Base-by-base conservation (phyloP, 2,888 invertebrate genomes). In the Campoplex nolae region DNA sequence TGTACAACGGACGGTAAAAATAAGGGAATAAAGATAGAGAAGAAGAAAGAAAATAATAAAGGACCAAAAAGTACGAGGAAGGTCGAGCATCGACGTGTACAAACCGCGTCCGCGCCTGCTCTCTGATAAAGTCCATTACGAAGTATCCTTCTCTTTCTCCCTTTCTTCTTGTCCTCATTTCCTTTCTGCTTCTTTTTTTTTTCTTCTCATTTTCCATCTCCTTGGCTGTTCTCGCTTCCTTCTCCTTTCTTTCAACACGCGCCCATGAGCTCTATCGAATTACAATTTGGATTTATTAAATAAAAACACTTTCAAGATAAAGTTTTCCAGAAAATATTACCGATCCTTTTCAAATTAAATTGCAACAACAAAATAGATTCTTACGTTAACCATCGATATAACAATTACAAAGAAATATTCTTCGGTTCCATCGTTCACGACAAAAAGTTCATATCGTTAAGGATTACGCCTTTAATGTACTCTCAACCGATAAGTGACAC, bases 71-170 rank as follows among this genome's bases (percentile, higher is more conserved):
- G 80, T 68, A 67, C 70, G 88, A 86, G 90, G 89, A 91, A 92
- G 92, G 90, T 91, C 92, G 91, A 90, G 90, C 89, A 90, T 89
- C 90, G 90, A 75, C 78, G 75, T 82, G 67, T 70, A 81, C 54
- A 67, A 67, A 78, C 68, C 62, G 71, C 51, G 35, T 74, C 77
- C 78, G 78, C 65, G 83, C 75, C 79, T 89, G 88, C 89, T 89
- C 88, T 85, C 89, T 88, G 90, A 91, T 92, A 91, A 92, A 92
- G 89, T 91, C 92, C 90, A 91, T 92, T 92, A 92, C 91, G 89
- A 88, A 85, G 70, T 45, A 32, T 56, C 51, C 58, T 68, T 80
- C 48, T 62, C 65, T 35, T 11, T 62, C 62, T 75, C 45, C 62
- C 45, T 54, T 35, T 28, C 23, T 28, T 65, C 51, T 65, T 32